Base-by-base conservation (phyloP, 2,888 invertebrate genomes). In the Eurytoma californica region DNA sequence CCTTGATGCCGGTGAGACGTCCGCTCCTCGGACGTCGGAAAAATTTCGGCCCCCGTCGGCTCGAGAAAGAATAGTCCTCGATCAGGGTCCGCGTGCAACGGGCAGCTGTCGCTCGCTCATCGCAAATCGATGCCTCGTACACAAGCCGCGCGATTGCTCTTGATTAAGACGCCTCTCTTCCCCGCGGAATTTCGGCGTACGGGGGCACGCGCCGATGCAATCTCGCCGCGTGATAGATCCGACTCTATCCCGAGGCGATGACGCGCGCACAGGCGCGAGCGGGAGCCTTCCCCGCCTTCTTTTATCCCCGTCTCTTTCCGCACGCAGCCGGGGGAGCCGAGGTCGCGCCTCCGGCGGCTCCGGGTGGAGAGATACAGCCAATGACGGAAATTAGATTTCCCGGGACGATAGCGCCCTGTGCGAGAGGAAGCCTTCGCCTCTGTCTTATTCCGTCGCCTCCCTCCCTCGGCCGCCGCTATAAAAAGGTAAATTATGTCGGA, bases 311-410 rank as follows among this genome's bases (percentile, higher is more conserved):
- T 2, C 28, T 14, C 61, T 13, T 7, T 2, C 9, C 4, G 7
- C 1, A 9, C 65, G 20, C 47, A 47, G 18, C 9, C 47, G 66
- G 14, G 49, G 14, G 24, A 24, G 51, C 7, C 7, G 24, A 66
- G 49, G 16, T 57, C 20, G 69, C 47, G 47, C 16, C 16, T 16
- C 60, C 28, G 12, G 28, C 13, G 28, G 14, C 28, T 30, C 28
- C 39, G 24, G 1, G 1, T 2, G 24, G 24, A 24, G 24, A 24
- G 24, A 24, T 24, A 24, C 61, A 47, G 24, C 53, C 70, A 68
- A 66, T 66, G 72, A 57, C 77, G 77, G 77, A 77, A 77, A 77
- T 77, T 77, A 72, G 77, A 77, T 77, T 77, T 77, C 65, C 70
- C 60, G 72, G 51, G 77, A 53, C 66, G 77, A 77, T 72, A 72